Evolutionary conservation across 2,113 vertebrate genomes (phyloP), one percentile per base, ranked within the genome.

Genomic region (Pheucticus melanocephalus): DNA sequence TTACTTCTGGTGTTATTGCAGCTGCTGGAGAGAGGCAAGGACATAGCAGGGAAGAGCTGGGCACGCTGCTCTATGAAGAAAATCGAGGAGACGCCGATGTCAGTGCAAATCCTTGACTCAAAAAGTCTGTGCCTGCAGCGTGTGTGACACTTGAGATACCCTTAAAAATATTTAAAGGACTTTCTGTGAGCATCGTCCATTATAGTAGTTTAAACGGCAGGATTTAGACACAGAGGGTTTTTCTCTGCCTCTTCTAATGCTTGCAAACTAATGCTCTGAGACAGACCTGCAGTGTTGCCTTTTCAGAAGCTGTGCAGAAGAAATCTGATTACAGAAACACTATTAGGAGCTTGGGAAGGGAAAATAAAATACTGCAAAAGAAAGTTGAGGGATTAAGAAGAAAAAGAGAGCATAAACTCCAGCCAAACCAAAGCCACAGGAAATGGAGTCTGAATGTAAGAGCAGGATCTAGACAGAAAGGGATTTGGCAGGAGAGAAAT

Each of bases 341-440:
- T 84, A 22, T 71, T 66, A 72, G 0, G 3, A 93, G 71, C 50
- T 80, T 53, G 23, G 94, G 54, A 80, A 73, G 53, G 17, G 68
- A 82, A 86, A 86, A 50, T 82, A 88, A 92, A 91, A 60, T 7
- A 37, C 44, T 71, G 91, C 45, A 51, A 75, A 95, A 96, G 75
- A 96, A 97, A 91, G 79, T 31, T 80, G 87, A 94, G 63, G 82
- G 76, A 93, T 95, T 96, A 94, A 88, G 75, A 75, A 76, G 45
- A 37, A 71, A 94, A 89, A 80, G 83, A 88, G 71, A 90, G 48
- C 1, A 1, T 39, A 51, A 92, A 77, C 22, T 45, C 33, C 64
- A 94, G 93, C 94, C 96, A 97, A 95, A 87, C 73, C 80, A 95
- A 94, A 97, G 82, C 82, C 90, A 91, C 92, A 96, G 93, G 94